phyloP scores from a whole-genome alignment of 2,888 invertebrate genomes.

The Himalopsyche tibetana region DNA sequence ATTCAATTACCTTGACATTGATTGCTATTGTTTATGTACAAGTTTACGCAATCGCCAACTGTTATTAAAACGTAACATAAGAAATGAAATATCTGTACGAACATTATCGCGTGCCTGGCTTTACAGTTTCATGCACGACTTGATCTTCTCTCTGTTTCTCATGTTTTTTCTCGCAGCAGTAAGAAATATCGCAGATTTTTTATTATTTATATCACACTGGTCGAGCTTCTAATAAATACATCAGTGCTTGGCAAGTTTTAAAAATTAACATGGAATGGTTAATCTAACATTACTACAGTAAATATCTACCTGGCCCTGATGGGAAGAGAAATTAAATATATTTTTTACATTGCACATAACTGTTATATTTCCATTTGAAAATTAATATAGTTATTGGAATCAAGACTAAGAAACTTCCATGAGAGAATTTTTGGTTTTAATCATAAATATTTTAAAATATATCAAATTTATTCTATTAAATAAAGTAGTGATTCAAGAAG shows the following conservation, averaged over 20 bases:
- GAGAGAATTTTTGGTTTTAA: no score
- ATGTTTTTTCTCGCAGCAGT: not conserved
- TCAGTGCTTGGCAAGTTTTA: not conserved
- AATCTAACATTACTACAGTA: no score
- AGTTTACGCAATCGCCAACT: slow-evolving; percentile 21
- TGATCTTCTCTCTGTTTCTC: slow-evolving; percentile 26
- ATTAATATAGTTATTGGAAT: no score
- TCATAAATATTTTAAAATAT: no score
- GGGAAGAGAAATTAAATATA: no score
- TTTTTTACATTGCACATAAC: no score
- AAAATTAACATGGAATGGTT: not conserved
- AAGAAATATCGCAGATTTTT: not conserved
- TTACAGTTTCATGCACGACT: slow-evolving; percentile 27
- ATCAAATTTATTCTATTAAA: no score
- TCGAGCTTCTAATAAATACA: slow-evolving; percentile 6
- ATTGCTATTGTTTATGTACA: slow-evolving; percentile 16
- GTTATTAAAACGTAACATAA: not conserved
- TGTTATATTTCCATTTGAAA: no score
- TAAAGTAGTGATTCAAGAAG: no score
- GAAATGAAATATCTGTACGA: slow-evolving; percentile 13
- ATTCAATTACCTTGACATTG: slow-evolving; percentile 40
- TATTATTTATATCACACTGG: not conserved
- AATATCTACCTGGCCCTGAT: no score
- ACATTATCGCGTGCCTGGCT: slow-evolving; percentile 15
- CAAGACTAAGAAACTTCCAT: no score